A percentile compares a stretch with the other conserved stretches of the same genome.
Conservation (phyloP, 2,797 vertebrate genomes). For the Masticophis lateralis region DNA sequence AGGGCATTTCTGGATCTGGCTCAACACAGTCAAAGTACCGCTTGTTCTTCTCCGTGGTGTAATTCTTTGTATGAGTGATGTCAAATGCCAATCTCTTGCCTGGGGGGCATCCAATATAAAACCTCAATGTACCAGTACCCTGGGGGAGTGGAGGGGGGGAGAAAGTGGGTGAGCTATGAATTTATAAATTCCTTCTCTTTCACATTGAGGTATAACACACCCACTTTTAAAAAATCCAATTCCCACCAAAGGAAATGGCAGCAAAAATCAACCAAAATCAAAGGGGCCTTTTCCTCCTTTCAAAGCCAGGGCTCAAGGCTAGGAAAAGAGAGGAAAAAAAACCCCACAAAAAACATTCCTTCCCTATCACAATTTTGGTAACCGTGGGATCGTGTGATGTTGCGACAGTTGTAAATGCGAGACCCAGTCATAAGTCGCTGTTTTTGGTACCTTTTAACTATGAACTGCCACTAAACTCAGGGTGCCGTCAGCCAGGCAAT, state of each 20-base stretch:
- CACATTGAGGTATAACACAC: not conserved
- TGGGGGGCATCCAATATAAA: constrained; percentile 63
- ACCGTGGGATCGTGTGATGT: too few species aligned
- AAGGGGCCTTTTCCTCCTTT: too few species aligned
- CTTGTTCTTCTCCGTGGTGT: constrained; percentile 49
- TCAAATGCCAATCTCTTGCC: constrained; percentile 68
- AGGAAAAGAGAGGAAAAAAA: too few species aligned
- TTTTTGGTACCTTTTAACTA: too few species aligned
- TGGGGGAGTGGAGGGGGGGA: not conserved
- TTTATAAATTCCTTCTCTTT: not conserved
- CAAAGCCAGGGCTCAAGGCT: too few species aligned
- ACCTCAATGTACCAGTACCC: not conserved
- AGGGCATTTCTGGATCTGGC: constrained; percentile 53
- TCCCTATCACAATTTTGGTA: too few species aligned
- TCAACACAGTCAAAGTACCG: constrained; percentile 61
- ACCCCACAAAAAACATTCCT: too few species aligned
- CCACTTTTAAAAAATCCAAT: not conserved
- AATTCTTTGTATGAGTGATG: constrained; percentile 47
- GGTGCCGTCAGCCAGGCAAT: too few species aligned
- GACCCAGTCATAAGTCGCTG: too few species aligned
- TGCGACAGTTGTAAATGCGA: too few species aligned
- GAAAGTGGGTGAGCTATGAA: not conserved
- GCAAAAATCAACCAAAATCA: too few species aligned
- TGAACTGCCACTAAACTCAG: too few species aligned
- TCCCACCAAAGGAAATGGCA: not conserved